Evolutionary conservation across 2,113 vertebrate species (phyloP).

Genomic region (Pycnonotus jocosus): DNA sequence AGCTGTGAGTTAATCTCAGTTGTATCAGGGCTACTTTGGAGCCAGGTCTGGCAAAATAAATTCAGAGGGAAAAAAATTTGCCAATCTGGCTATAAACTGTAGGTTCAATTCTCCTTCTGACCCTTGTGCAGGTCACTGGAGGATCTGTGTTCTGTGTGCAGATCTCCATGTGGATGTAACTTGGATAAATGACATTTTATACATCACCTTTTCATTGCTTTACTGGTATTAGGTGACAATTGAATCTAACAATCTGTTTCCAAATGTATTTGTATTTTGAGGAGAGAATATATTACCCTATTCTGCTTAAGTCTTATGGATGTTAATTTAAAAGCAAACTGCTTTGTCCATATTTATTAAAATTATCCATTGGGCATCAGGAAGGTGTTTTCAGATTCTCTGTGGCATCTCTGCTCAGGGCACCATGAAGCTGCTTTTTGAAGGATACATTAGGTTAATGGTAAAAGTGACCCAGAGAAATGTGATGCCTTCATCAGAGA

Average conservation of each 20-base stretch:
- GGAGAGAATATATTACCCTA: background rate
- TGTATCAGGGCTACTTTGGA: too few relatives aligned
- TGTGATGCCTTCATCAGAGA: slow-evolving; percentile 45
- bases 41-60: too few relatives aligned
- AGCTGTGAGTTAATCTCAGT: too few relatives aligned
- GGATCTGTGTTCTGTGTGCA: too few relatives aligned
- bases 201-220: background rate
- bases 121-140: too few relatives aligned
- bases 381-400: background rate
- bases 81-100: too few relatives aligned
- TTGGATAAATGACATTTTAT: background rate
- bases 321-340: slow-evolving; percentile 9
- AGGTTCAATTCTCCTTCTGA: too few relatives aligned
- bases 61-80: too few relatives aligned
- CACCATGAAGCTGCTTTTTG: background rate
- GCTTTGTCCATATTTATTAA: background rate
- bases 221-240: background rate
- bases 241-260: background rate
- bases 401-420: background rate
- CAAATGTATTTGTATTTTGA: background rate
- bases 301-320: background rate
- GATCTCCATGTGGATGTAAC: too few relatives aligned
- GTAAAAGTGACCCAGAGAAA: slow-evolving; percentile 39
- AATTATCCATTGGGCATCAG: background rate
- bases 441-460: slow-evolving; percentile 55